These are phyloP conservation scores for Pseudomyrmex cubaensis DNA, from an alignment of 1,140 invertebrate genomes.

Conservation along the genomic window DNA sequence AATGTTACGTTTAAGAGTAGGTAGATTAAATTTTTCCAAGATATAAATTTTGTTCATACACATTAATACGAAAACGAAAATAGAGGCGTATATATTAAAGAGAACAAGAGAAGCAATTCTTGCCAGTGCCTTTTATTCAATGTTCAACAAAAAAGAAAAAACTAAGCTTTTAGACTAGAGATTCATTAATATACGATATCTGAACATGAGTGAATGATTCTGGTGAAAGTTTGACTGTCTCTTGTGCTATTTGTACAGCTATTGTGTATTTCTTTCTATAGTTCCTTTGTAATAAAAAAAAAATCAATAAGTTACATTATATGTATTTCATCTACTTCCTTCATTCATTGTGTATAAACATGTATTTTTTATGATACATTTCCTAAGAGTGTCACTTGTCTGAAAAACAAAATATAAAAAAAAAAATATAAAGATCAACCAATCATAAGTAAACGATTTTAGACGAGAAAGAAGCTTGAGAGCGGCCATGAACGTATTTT, in stretches of 20 bases:
- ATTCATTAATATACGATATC: slow-evolving; percentile 53
- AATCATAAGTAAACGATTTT: too few relatives aligned
- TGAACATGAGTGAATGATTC: slow-evolving; percentile 64
- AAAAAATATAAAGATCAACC: too few relatives aligned
- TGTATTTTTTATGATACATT: too few relatives aligned
- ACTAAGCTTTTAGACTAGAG: slow-evolving; percentile 48
- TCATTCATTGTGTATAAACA: too few relatives aligned
- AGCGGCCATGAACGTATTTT: too few relatives aligned
- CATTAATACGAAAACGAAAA: slow-evolving; percentile 43
- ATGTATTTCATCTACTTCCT: too few relatives aligned
- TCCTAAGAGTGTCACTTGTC: too few relatives aligned
- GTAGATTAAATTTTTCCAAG: neutral
- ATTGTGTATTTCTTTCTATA: slow-evolving; percentile 69
- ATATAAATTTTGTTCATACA: slow-evolving; percentile 41
- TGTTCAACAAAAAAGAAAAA: slow-evolving; percentile 64
- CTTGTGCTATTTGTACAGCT: slow-evolving; percentile 55
- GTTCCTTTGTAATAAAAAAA: slow-evolving; percentile 70
- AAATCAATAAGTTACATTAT: slow-evolving; percentile 50
- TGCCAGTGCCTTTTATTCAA: slow-evolving; percentile 71
- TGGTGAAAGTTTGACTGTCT: slow-evolving; percentile 54
- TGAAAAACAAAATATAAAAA: too few relatives aligned
- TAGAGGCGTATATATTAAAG: slow-evolving; percentile 45
- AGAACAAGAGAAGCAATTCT: slow-evolving; percentile 64
- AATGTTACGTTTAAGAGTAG: slow-evolving; percentile 15
- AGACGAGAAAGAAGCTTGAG: too few relatives aligned